These are phyloP conservation scores for Camponotus vicinus DNA, from an alignment of 1,140 invertebrate species.

Conservation along the genomic window DNA sequence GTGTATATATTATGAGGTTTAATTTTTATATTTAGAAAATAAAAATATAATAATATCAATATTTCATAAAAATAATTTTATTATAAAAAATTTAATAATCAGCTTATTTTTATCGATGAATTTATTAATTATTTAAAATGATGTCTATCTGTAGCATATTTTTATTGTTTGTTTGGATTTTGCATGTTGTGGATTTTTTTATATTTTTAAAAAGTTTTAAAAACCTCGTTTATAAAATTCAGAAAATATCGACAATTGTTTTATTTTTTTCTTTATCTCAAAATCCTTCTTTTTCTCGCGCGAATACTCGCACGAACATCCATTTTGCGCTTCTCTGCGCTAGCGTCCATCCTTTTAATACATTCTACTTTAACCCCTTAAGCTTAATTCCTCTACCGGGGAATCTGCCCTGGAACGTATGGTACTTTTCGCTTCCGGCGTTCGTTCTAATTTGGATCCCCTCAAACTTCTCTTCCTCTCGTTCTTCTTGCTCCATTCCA, in stretches of 20 bases:
- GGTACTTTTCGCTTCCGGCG: constrained; percentile 30
- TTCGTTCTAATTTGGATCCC: constrained; percentile 51
- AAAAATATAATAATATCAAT: neutral
- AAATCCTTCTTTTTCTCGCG: neutral
- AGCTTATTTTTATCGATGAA: too few species aligned
- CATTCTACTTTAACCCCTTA: constrained; percentile 53
- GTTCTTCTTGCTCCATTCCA: neutral
- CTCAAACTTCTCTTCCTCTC: constrained; percentile 12
- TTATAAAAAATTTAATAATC: neutral
- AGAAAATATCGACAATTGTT: neutral
- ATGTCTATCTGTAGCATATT: neutral
- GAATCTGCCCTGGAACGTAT: constrained; percentile 30
- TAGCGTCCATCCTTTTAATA: constrained; percentile 28
- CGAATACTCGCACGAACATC: neutral
- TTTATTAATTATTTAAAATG: neutral
- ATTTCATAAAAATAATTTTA: constrained; percentile 1
- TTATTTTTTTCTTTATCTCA: neutral
- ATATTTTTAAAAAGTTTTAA: neutral
- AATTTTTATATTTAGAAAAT: neutral
- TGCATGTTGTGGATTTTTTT: neutral
- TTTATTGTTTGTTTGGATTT: neutral
- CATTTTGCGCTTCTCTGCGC: neutral
- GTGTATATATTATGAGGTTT: neutral
- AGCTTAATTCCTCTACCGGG: constrained; percentile 46
- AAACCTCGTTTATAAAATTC: neutral